Percentiles rank a stretch among this genome's conserved stretches.
Conservation (phyloP, 2,888 invertebrate genomes). For the Morpho achilles region DNA sequence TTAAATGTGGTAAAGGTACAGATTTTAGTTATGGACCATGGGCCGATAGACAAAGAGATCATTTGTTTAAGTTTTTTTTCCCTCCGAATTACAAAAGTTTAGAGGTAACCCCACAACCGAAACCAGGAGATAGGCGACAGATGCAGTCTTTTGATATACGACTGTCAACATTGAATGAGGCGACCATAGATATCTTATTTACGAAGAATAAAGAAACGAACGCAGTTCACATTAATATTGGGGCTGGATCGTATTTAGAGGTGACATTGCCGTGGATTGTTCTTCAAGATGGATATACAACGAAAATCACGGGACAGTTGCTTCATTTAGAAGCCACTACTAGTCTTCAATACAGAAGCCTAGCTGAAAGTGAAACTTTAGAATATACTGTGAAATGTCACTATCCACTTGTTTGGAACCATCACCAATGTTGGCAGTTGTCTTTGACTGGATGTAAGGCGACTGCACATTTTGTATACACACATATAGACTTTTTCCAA, state of each 20-base stretch:
- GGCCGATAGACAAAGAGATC: constrained; percentile 98
- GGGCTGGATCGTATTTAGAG: constrained; percentile 97
- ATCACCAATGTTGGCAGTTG: constrained; percentile 96
- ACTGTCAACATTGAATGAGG: constrained; percentile 93
- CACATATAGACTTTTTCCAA: constrained; percentile 97
- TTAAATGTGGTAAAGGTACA: constrained; percentile 96
- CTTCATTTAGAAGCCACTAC: constrained; percentile 97
- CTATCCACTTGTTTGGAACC: constrained; percentile 97
- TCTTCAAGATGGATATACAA: constrained; percentile 90
- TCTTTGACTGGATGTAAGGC: constrained; percentile 96
- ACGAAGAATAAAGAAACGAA: constrained; percentile 97
- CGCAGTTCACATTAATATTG: constrained; percentile 96
- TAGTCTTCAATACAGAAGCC: constrained; percentile 94
- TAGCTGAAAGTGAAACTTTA: constrained; percentile 96
- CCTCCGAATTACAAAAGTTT: constrained; percentile 91
- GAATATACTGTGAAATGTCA: constrained; percentile 93
- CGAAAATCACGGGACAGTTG: constrained; percentile 95
- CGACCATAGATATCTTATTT: constrained; percentile 97
- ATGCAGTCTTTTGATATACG: constrained; percentile 96
- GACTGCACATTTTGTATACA: constrained; percentile 93
- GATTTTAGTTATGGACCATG: constrained; percentile 99
- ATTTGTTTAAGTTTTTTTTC: constrained; percentile 97
- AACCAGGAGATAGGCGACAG: constrained; percentile 92
- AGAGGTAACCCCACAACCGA: constrained; percentile 88
- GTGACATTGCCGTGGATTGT: constrained; percentile 97